phyloP scores from a whole-genome alignment of 2,797 vertebrate species.

The Alcedo quadribrachys region DNA sequence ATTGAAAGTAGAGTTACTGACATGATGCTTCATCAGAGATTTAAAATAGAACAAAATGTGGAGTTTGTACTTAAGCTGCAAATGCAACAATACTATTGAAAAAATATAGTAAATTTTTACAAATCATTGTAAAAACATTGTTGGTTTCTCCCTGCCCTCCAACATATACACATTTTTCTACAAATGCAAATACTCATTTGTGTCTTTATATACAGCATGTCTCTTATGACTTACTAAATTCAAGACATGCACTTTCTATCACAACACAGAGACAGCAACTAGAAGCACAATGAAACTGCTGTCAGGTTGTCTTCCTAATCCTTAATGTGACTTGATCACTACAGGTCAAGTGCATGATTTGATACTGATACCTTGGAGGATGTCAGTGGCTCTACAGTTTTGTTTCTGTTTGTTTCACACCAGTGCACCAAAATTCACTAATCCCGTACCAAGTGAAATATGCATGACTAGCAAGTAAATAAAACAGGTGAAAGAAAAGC shows the following conservation, averaged over 20 bases:
- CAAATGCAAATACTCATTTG: neutral
- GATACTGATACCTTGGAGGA: slow-evolving; percentile 18
- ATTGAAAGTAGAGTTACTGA: neutral
- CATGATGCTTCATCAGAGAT: neutral
- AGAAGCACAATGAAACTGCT: slow-evolving; percentile 27
- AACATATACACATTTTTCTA: neutral
- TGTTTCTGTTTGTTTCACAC: neutral
- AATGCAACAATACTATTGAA: neutral
- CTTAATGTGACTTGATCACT: slow-evolving; percentile 16
- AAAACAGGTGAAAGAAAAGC: neutral
- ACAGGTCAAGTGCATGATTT: slow-evolving; percentile 52
- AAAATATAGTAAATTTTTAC: neutral
- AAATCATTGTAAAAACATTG: neutral
- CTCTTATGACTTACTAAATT: slow-evolving; percentile 1
- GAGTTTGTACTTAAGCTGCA: neutral
- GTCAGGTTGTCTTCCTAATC: slow-evolving; percentile 37
- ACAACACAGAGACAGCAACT: slow-evolving; percentile 38
- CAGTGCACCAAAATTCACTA: neutral
- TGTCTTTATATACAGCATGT: neutral
- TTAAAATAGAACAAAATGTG: slow-evolving; percentile 7
- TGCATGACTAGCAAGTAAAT: neutral
- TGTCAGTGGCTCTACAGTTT: neutral
- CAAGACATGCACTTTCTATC: slow-evolving; percentile 3
- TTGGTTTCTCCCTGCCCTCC: neutral
- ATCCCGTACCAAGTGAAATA: neutral